Percentiles rank a stretch among this genome's conserved stretches.
Evolutionary conservation across 1,140 invertebrate species (phyloP).

Genomic region (Brachionus asplanchnoidis): DNA sequence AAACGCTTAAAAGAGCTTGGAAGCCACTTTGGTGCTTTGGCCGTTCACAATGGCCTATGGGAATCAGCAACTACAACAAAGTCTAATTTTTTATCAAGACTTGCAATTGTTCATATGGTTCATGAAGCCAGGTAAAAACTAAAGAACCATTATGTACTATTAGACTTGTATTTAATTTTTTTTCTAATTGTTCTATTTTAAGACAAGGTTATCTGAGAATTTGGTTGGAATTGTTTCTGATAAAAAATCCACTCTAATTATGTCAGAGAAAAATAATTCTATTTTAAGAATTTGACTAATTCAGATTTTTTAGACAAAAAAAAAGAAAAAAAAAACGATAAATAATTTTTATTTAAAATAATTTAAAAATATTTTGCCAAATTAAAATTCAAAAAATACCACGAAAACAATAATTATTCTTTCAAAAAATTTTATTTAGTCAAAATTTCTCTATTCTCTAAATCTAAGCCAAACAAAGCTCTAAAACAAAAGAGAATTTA

Average conservation of each 20-base stretch:
- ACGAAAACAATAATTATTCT: no score
- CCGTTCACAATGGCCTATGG: slow-evolving; percentile 46
- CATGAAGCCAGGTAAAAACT: slow-evolving; percentile 43
- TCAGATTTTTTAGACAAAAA: no score
- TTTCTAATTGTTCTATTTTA: not conserved
- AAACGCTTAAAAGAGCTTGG: slow-evolving; percentile 44
- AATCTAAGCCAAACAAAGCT: not conserved
- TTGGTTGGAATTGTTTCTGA: not conserved
- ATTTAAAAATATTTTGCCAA: no score
- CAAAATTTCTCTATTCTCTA: not conserved
- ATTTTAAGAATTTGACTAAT: no score
- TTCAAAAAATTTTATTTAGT: no score
- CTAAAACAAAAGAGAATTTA: not conserved
- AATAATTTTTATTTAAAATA: no score
- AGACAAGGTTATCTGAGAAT: not conserved
- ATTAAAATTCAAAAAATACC: no score
- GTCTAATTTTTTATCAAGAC: slow-evolving; percentile 44
- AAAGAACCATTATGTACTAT: slow-evolving; percentile 30
- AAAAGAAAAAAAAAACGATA: no score
- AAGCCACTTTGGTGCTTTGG: slow-evolving; percentile 45
- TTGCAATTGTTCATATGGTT: slow-evolving; percentile 47
- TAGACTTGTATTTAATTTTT: not conserved
- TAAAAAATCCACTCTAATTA: no score
- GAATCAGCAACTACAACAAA: slow-evolving; percentile 44
- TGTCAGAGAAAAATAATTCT: no score